Percentiles rank a stretch among this genome's conserved stretches.
Evolutionary conservation across 2,797 vertebrate genomes (phyloP).

Genomic region (Oryzias sinensis): DNA sequence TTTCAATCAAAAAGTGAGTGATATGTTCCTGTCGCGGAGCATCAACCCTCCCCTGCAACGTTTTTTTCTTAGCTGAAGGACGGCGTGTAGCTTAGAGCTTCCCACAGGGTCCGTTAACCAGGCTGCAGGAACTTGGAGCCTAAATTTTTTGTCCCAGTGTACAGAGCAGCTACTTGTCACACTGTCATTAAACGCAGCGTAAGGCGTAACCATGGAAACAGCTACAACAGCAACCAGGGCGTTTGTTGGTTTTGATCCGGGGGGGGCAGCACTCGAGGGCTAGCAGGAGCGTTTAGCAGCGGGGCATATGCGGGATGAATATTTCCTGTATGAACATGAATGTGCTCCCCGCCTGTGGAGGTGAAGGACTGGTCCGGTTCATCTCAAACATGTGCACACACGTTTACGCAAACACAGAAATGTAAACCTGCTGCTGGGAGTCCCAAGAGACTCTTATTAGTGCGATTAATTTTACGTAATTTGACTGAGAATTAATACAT

Average conservation of each 20-base stretch:
- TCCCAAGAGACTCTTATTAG: constrained; percentile 63
- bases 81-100: too few species aligned
- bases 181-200: constrained; percentile 9
- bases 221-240: background rate
- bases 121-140: too few species aligned
- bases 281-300: constrained; percentile 17
- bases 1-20: background rate
- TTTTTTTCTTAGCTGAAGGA: background rate
- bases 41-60: background rate
- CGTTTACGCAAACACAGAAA: constrained; percentile 38
- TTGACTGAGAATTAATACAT: constrained; percentile 62
- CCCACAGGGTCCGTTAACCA: too few species aligned
- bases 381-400: constrained; percentile 17
- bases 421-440: constrained; percentile 36
- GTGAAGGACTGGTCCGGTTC: constrained; percentile 4
- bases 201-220: constrained; percentile 25
- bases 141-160: too few species aligned
- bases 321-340: constrained; percentile 16
- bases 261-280: constrained; percentile 21
- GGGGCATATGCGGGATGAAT: too few species aligned
- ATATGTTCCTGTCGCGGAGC: background rate
- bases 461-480: constrained; percentile 64
- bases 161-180: background rate
- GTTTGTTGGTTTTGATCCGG: constrained; percentile 19
- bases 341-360: constrained; percentile 11